phyloP scores from a whole-genome alignment of 2,797 vertebrate species.

The Labroides dimidiatus region DNA sequence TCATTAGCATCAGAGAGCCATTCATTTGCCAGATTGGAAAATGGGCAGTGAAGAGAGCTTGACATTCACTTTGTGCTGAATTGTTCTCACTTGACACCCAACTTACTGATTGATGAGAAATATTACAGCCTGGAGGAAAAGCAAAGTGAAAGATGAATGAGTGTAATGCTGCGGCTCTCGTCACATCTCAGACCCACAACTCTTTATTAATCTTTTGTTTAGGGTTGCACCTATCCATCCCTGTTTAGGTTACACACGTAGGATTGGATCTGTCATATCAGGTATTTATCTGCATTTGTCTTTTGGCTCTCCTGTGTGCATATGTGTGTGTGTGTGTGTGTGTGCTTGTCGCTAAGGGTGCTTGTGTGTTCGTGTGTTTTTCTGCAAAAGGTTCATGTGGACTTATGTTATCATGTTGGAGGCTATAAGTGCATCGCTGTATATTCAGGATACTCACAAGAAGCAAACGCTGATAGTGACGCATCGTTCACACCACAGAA shows the following conservation, averaged over 20 bases:
- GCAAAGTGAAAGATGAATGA: conserved; percentile 85
- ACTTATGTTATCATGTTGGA: conserved; percentile 18
- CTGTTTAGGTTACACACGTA: conserved; percentile 80
- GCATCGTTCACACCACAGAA: neutral
- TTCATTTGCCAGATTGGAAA: conserved; percentile 83
- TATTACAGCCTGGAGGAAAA: conserved; percentile 82
- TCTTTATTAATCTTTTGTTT: conserved; percentile 87
- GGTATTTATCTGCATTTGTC: conserved; percentile 85
- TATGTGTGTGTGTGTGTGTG: conserved; percentile 45
- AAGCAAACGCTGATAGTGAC: neutral
- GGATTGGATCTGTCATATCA: conserved; percentile 85
- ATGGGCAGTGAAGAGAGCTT: conserved; percentile 76
- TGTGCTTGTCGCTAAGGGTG: conserved; percentile 29
- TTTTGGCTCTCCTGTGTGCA: conserved; percentile 62
- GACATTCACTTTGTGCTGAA: conserved; percentile 81
- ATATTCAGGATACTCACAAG: neutral
- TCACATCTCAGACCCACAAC: conserved; percentile 82
- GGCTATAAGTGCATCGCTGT: neutral
- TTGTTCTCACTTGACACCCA: conserved; percentile 83
- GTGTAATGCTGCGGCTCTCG: conserved; percentile 75
- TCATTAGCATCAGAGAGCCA: conserved; percentile 87
- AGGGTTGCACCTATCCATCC: conserved; percentile 79
- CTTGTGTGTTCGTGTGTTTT: conserved; percentile 37
- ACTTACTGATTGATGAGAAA: conserved; percentile 88
- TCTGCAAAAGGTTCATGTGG: conserved; percentile 16